phyloP scores from a whole-genome alignment of 2,797 vertebrate genomes.

The Lacerta viridis region DNA sequence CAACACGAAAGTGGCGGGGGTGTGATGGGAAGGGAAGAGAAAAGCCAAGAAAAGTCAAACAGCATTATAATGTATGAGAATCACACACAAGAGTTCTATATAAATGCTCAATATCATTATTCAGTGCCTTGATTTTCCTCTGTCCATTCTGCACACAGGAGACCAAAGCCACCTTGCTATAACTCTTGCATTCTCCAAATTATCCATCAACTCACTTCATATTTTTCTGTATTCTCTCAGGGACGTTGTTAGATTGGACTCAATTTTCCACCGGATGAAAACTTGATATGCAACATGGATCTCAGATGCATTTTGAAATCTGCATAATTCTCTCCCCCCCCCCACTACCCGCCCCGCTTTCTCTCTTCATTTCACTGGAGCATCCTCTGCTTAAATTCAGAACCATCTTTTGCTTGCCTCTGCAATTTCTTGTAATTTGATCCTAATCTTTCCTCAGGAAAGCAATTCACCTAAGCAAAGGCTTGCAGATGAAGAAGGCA shows the following conservation, averaged over 20 bases:
- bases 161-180: constrained; percentile 12
- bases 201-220: background rate
- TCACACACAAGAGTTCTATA: background rate
- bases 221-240: constrained; percentile 11
- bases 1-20: too few species aligned
- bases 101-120: background rate
- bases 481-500: background rate
- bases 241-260: background rate
- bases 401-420: constrained; percentile 23
- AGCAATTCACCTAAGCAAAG: constrained; percentile 54
- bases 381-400: constrained; percentile 15
- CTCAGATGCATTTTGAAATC: background rate
- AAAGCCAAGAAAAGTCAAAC: background rate
- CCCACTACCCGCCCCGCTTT: background rate
- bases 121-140: background rate
- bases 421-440: constrained; percentile 51
- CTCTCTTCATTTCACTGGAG: constrained; percentile 41
- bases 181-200: background rate
- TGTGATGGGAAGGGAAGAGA: too few species aligned
- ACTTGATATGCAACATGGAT: background rate
- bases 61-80: background rate
- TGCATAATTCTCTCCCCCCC: constrained; percentile 14
- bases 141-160: background rate
- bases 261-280: constrained; percentile 20
- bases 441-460: constrained; percentile 40